A percentile compares a stretch with the other conserved stretches of the same genome.
These are phyloP conservation scores for Erithacus rubecula DNA, from an alignment of 2,797 vertebrate species.

Conservation along the genomic window DNA sequence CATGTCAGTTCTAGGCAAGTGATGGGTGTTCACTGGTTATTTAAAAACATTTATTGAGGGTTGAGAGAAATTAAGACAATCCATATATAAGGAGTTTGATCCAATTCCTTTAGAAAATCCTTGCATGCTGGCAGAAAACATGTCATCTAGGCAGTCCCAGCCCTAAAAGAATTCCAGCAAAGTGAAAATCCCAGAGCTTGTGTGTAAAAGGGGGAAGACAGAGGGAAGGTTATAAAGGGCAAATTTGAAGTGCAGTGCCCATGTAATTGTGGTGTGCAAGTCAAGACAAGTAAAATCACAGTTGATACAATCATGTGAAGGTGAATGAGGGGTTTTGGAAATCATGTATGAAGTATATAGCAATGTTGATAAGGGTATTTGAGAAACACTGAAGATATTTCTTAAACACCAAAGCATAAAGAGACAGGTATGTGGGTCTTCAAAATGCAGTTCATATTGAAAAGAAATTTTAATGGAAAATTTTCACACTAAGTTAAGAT, in stretches of 20 bases:
- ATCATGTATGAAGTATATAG: not conserved
- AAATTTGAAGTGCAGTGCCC: not conserved
- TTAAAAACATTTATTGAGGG: not conserved
- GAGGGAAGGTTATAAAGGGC: not conserved
- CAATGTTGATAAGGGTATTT: no score
- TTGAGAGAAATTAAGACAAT: not conserved
- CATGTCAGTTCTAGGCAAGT: not conserved
- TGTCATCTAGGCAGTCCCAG: not conserved
- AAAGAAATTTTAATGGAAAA: not conserved
- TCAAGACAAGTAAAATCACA: not conserved
- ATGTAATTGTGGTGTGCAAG: not conserved
- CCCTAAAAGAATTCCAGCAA: not conserved
- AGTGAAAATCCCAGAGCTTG: not conserved
- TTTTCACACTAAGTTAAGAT: not conserved
- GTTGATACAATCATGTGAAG: not conserved
- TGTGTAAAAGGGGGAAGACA: not conserved
- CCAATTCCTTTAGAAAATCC: not conserved
- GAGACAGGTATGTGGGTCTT: not conserved
- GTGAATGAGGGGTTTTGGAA: not conserved
- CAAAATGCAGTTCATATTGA: not conserved
- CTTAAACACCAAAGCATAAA: not conserved
- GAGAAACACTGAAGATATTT: not conserved
- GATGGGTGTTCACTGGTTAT: fast-evolving
- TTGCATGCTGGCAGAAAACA: not conserved
- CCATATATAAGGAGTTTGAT: not conserved